Conservation (phyloP, 23 tunicate genomes). For the Diplosoma virens region DNA sequence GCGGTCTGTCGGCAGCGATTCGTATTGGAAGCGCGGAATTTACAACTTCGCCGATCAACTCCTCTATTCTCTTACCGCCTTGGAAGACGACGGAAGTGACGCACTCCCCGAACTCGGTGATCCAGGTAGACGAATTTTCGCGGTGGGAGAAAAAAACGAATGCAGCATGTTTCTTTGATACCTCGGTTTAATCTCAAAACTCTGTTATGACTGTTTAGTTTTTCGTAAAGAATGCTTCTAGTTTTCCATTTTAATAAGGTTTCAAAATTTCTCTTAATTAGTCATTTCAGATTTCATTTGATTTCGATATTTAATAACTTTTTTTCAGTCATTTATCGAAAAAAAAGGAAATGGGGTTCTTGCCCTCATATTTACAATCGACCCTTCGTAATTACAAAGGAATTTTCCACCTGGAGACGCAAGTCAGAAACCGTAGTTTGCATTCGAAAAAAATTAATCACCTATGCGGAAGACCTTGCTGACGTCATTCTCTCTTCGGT, state of each 20-base stretch:
- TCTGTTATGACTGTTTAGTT: background rate
- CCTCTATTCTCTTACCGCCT: constrained; percentile 45
- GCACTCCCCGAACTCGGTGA: constrained; percentile 1
- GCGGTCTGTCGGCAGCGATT: constrained; percentile 29
- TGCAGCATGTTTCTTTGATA: background rate
- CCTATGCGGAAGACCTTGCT: constrained; percentile 21
- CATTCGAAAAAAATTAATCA: background rate
- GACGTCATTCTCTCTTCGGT: constrained; percentile 9
- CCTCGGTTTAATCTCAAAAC: background rate
- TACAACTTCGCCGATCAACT: constrained; percentile 70
- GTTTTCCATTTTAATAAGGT: too few species aligned
- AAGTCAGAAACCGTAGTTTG: constrained; percentile 23
- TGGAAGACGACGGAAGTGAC: constrained; percentile 31
- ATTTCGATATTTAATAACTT: background rate
- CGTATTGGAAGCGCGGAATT: constrained; percentile 45
- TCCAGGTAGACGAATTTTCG: background rate
- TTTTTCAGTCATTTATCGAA: background rate
- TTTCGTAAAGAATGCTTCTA: background rate
- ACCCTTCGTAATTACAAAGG: constrained; percentile 5
- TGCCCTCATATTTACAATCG: constrained; percentile 12
- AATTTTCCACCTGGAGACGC: background rate
- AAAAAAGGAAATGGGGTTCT: constrained; percentile 19
- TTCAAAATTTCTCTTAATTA: too few species aligned
- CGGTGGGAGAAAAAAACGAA: background rate
- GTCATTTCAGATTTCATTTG: background rate